Evolutionary conservation across 2,888 invertebrate species (phyloP).

Genomic region (Melinaea menophilus): DNA sequence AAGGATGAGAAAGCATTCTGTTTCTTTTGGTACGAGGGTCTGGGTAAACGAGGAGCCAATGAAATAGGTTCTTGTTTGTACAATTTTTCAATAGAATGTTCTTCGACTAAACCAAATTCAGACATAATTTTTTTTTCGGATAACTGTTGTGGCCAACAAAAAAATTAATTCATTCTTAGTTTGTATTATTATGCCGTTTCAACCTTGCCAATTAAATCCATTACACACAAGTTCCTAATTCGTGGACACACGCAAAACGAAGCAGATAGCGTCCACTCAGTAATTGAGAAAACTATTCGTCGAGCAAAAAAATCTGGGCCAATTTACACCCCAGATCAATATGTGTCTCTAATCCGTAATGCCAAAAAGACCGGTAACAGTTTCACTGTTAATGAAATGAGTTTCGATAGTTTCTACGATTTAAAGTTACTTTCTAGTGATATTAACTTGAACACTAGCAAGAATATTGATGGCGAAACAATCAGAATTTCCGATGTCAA

Average conservation of each 20-base stretch:
- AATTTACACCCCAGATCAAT: conserved; percentile 34
- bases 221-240: conserved; percentile 33
- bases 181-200: conserved; percentile 25
- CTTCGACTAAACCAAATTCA: background rate
- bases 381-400: conserved; percentile 28
- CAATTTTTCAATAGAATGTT: background rate
- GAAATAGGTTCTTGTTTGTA: conserved; percentile 20
- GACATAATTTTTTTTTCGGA: conserved; percentile 12
- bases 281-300: conserved; percentile 30
- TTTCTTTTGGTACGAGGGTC: conserved; percentile 28
- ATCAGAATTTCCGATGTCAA: conserved; percentile 27
- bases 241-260: conserved; percentile 31
- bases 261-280: conserved; percentile 31
- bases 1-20: conserved; percentile 23
- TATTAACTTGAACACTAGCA: conserved; percentile 23
- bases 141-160: conserved; percentile 26
- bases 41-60: conserved; percentile 17
- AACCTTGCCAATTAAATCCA: conserved; percentile 26
- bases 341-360: conserved; percentile 26
- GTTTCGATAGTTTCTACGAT: conserved; percentile 26
- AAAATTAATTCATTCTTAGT: conserved; percentile 20
- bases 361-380: conserved; percentile 30
- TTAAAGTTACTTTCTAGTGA: conserved; percentile 27
- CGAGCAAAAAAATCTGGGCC: conserved; percentile 33
- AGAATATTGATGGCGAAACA: conserved; percentile 21